These are phyloP conservation scores for Astreopora myriophthalma DNA, from an alignment of 64 coral and sea anemone genomes.

Conservation along the genomic window DNA sequence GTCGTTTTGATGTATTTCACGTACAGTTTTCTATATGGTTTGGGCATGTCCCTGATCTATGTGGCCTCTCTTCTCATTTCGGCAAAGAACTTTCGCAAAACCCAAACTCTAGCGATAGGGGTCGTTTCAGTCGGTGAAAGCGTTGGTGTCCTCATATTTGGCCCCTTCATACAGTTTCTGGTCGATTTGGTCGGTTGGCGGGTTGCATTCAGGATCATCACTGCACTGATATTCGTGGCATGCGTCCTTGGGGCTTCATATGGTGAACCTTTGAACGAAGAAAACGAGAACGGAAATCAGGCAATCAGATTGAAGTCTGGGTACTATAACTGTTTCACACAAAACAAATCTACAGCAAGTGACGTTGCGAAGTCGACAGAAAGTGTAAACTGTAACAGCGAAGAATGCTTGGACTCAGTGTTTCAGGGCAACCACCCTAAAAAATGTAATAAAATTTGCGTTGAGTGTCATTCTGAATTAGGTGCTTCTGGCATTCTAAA, in stretches of 20 bases:
- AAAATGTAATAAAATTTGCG: neutral
- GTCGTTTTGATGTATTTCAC: neutral
- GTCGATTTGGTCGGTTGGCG: neutral
- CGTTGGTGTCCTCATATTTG: neutral
- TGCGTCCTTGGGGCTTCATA: neutral
- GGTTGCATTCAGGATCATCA: neutral
- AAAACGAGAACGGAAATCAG: neutral
- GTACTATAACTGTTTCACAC: neutral
- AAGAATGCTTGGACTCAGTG: neutral
- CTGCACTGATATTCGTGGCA: neutral
- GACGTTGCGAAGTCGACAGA: neutral
- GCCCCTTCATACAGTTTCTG: neutral
- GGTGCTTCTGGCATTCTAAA: neutral
- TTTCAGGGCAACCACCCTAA: neutral
- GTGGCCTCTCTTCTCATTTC: neutral
- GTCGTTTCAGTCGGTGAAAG: constrained; percentile 1
- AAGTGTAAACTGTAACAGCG: neutral
- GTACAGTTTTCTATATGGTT: neutral
- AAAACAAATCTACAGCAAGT: neutral
- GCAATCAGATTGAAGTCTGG: neutral
- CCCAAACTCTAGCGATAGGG: neutral
- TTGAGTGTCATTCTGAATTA: neutral
- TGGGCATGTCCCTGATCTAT: neutral
- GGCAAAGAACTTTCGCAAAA: constrained; percentile 12
- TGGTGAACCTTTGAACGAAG: neutral